Conservation (phyloP, 1,140 invertebrate species). For the Ridgeia piscesae region DNA sequence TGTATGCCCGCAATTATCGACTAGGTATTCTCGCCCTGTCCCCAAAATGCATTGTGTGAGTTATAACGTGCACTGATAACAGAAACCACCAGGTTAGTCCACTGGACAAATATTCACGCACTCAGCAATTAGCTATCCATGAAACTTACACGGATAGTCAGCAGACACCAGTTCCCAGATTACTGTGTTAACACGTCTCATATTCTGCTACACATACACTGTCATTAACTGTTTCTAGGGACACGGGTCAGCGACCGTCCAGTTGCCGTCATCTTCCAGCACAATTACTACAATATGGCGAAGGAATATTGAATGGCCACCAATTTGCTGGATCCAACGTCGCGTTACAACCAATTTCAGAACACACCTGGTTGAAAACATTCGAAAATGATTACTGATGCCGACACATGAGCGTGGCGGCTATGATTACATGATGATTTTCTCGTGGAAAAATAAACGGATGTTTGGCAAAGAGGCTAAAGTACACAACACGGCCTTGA, state of each 20-base stretch:
- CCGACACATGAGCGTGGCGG: background rate
- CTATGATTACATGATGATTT: background rate
- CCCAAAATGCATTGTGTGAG: no score
- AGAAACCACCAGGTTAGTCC: no score
- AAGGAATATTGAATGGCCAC: background rate
- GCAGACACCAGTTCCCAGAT: background rate
- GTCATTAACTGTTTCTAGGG: background rate
- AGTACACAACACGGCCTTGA: background rate
- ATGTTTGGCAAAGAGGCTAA: background rate
- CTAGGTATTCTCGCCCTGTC: no score
- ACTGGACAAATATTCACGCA: no score
- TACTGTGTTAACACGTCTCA: background rate
- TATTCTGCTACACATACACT: background rate
- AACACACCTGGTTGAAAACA: background rate
- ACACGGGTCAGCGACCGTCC: background rate
- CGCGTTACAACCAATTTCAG: background rate
- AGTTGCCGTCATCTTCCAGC: background rate
- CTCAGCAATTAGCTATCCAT: no score
- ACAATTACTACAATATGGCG: background rate
- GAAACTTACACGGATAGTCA: no score
- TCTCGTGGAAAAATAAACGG: background rate
- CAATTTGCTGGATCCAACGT: background rate
- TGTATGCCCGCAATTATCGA: no score
- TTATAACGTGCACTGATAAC: no score
- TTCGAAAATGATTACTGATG: no score